phyloP scores from a whole-genome alignment of 2,797 vertebrate genomes.

The Pipistrellus kuhlii region DNA sequence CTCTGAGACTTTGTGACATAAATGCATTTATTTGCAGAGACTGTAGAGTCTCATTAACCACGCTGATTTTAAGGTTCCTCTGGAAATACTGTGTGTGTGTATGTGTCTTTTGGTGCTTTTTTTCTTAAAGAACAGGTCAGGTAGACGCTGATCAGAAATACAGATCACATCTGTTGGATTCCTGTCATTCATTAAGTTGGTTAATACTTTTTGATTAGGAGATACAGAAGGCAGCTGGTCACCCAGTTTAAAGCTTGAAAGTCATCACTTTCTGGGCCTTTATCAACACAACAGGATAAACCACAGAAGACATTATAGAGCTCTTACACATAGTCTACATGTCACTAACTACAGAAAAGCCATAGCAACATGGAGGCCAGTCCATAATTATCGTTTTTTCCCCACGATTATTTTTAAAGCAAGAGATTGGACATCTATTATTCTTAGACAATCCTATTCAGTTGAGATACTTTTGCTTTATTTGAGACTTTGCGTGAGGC shows the following conservation, averaged over 20 bases:
- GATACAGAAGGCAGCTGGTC: not conserved
- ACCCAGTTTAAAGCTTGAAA: not conserved
- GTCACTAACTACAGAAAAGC: not conserved
- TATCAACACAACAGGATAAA: not conserved
- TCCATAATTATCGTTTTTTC: not conserved
- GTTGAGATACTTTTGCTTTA: constrained; percentile 20
- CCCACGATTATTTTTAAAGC: not conserved
- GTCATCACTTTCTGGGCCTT: not conserved
- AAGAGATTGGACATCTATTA: not conserved
- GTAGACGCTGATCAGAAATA: not conserved
- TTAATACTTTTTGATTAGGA: not conserved
- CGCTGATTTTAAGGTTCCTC: not conserved
- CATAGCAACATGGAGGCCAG: not conserved
- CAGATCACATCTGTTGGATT: not conserved
- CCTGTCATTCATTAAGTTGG: not conserved
- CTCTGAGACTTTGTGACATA: not conserved
- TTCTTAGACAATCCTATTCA: not conserved
- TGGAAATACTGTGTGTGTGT: not conserved
- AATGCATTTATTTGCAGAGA: not conserved
- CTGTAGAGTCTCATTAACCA: not conserved
- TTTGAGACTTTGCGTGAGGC: not conserved
- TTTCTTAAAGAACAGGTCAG: not conserved
- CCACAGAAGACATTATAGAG: not conserved
- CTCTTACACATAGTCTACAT: constrained; percentile 37
- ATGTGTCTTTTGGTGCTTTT: not conserved